Evolutionary conservation across 2,888 invertebrate genomes (phyloP), one percentile per base, ranked within the genome.

Genomic region (Dusona sp.): DNA sequence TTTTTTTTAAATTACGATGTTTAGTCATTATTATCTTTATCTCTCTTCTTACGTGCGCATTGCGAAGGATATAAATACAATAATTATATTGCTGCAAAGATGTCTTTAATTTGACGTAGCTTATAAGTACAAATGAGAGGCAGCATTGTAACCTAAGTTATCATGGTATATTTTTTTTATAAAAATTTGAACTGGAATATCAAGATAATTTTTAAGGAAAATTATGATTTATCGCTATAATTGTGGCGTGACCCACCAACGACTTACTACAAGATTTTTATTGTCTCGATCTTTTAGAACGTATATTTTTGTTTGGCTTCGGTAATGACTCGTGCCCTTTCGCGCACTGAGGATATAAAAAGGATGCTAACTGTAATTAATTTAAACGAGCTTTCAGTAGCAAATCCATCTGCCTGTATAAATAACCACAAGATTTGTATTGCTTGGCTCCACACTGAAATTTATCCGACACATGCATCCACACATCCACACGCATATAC

Each of bases 341-440:
- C 9, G 22, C 13, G 2, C 22, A n/a, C 2, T 25, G 42, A 68
- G 68, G 13, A 6, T 45, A 22, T 68, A 68, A 72, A 36, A 72
- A 51, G 6, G 13, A 33, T 33, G n/a, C n/a, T n/a, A 51, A 33
- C 4, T 54, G 38, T 57, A 38, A 57, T 57, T 16, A 54, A 73
- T 73, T 54, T 16, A 9, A 7, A 45, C 54, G 22, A 16, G 22
- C 36, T 33, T 38, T 3, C 36, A 11, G 22, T 38, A 38, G 29
- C 2, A 75, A 75, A 75, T 42, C n/a, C 45, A 75, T 75, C 36
- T 36, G 22, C 36, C 73, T 54, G 22, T n/a, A 73, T 29, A 38
- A 45, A 70, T 48, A 7, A 48, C 29, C 29, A 6, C 3, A 33
- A 13, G 19, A 16, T 72, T 25, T 54, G 29, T 72, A 36, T n/a